Percentiles rank a stretch among this genome's conserved stretches.
phyloP scores from a whole-genome alignment of 1,140 invertebrate species.

The Tenebrio molitor region DNA sequence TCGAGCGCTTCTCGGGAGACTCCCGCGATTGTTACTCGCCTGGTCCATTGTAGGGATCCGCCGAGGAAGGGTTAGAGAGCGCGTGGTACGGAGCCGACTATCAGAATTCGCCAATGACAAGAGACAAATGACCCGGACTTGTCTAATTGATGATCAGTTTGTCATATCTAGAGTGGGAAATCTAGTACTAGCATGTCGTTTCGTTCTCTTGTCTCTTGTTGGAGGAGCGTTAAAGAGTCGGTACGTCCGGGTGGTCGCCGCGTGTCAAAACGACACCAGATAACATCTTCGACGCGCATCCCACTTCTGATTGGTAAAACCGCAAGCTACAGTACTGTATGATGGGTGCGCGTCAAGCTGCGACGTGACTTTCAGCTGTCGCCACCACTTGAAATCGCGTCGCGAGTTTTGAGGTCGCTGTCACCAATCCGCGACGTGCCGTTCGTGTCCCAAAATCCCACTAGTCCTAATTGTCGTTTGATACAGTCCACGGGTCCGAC shows the following conservation, averaged over 20 bases:
- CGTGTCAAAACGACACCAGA: slow-evolving; percentile 41
- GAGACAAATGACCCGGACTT: slow-evolving; percentile 58
- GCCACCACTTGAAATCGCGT: no score
- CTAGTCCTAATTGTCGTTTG: no score
- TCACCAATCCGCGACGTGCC: no score
- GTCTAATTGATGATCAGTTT: slow-evolving; percentile 61
- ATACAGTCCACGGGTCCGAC: no score
- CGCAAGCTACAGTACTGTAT: no score
- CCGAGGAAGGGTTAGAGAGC: slow-evolving; percentile 44
- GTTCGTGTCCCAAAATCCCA: no score
- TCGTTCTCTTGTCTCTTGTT: slow-evolving; percentile 49
- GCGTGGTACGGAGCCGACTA: slow-evolving; percentile 44
- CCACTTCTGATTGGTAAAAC: slow-evolving; percentile 18
- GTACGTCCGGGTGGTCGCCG: slow-evolving; percentile 50
- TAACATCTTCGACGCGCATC: slow-evolving; percentile 20
- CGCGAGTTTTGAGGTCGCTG: no score
- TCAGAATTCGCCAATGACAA: slow-evolving; percentile 60
- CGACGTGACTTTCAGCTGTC: no score
- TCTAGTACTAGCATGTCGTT: slow-evolving; percentile 50
- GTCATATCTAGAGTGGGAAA: slow-evolving; percentile 61
- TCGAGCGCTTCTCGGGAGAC: no score
- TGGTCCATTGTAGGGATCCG: slow-evolving; percentile 46
- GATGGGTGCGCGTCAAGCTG: no score
- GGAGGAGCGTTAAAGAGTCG: slow-evolving; percentile 49
- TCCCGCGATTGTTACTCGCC: neutral